Evolutionary conservation across 2,888 invertebrate genomes (phyloP).

Genomic region (Cataglyphis altisquamis): DNA sequence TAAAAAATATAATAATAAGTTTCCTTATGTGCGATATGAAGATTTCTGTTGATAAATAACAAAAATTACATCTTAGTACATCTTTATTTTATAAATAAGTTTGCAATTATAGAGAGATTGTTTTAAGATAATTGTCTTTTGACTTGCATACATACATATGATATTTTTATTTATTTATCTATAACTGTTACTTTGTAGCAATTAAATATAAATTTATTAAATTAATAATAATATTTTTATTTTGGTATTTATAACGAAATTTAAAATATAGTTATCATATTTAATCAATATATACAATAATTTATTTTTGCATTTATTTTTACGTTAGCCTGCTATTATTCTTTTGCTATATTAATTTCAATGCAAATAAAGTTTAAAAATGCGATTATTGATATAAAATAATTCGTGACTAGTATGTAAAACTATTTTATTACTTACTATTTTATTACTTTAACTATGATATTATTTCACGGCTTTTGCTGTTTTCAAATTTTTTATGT

Average conservation of each 20-base stretch:
- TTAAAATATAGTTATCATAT: neutral
- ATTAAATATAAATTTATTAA: neutral
- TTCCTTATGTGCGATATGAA: neutral
- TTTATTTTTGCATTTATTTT: too few relatives aligned
- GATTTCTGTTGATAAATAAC: neutral
- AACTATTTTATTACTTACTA: too few relatives aligned
- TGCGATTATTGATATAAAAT: neutral
- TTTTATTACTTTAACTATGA: neutral
- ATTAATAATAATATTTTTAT: neutral
- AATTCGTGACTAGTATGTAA: neutral
- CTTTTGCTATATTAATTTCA: neutral
- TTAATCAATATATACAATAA: neutral
- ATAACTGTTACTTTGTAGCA: neutral
- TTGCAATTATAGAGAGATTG: neutral
- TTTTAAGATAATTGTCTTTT: neutral
- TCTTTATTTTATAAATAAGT: neutral
- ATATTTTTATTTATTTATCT: neutral
- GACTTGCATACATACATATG: neutral
- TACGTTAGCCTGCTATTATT: neutral
- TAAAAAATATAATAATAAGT: slow-evolving; percentile 11
- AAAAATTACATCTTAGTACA: neutral
- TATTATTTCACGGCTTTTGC: neutral
- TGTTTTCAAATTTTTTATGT: neutral
- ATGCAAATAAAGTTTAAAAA: neutral
- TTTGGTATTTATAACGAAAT: neutral